phyloP scores from a whole-genome alignment of 2,113 vertebrate species.

The Protomyctophum bolini region DNA sequence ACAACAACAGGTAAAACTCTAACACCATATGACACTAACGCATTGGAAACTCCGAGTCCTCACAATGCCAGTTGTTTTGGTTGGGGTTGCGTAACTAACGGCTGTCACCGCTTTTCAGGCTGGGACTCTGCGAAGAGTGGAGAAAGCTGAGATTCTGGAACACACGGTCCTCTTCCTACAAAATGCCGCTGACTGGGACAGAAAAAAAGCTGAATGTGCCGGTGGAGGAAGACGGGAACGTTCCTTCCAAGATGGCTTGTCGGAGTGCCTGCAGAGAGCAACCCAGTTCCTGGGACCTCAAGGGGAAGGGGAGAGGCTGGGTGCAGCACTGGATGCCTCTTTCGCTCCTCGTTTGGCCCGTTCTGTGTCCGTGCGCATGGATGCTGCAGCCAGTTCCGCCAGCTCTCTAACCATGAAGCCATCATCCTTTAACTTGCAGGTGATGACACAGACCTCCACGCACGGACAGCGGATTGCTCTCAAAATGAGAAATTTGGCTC shows the following conservation, averaged over 20 bases:
- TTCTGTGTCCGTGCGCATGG: not conserved
- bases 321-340: constrained; percentile 23
- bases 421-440: not conserved
- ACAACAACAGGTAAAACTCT: constrained; percentile 76
- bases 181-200: constrained; percentile 3
- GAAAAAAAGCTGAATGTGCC: not conserved
- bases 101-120: constrained; percentile 51
- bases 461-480: not conserved
- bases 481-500: not conserved
- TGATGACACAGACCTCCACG: not conserved
- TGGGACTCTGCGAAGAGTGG: constrained; percentile 75
- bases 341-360: constrained; percentile 13
- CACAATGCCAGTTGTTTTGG: not conserved
- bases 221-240: constrained; percentile 26
- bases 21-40: not conserved
- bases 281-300: constrained; percentile 62
- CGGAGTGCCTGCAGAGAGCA: constrained; percentile 66
- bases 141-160: constrained; percentile 84
- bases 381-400: not conserved
- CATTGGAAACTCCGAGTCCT: no score
- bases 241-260: constrained; percentile 69
- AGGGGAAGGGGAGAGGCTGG: constrained; percentile 46
- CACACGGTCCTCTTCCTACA: constrained; percentile 67
- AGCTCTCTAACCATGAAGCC: not conserved
- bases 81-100: not conserved